These are phyloP conservation scores for Heliconius himera DNA, from an alignment of 1,140 invertebrate species.

Conservation along the genomic window DNA sequence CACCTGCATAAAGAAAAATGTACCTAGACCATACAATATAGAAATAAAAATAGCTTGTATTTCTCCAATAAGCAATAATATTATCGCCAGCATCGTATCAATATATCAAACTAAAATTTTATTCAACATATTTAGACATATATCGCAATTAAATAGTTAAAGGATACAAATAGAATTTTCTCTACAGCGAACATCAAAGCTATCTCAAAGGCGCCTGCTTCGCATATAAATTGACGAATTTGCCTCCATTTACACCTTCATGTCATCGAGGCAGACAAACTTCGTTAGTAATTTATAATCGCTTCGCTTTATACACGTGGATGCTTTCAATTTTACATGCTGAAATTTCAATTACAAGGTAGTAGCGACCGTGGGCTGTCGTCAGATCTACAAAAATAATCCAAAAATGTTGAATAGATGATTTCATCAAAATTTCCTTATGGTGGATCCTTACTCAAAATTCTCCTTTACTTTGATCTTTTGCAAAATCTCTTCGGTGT, in stretches of 20 bases:
- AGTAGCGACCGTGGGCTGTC: background rate
- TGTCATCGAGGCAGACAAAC: slow-evolving; percentile 60
- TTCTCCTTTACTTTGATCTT: background rate
- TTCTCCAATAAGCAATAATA: background rate
- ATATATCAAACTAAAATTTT: background rate
- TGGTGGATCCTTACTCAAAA: background rate
- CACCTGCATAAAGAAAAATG: background rate
- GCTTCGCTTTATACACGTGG: slow-evolving; percentile 63
- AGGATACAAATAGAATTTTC: slow-evolving; percentile 66
- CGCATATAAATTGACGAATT: slow-evolving; percentile 81
- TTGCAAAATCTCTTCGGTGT: background rate
- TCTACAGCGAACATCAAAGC: slow-evolving; percentile 57
- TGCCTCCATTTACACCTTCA: slow-evolving; percentile 77
- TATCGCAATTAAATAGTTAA: slow-evolving; percentile 31
- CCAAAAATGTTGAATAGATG: background rate
- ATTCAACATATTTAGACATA: slow-evolving; percentile 4
- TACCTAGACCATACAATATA: too few species aligned
- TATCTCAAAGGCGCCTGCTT: slow-evolving; percentile 74
- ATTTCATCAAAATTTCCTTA: background rate
- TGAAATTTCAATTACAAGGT: slow-evolving; percentile 24
- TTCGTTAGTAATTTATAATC: slow-evolving; percentile 76
- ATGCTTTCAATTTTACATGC: slow-evolving; percentile 46
- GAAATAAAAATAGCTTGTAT: background rate
- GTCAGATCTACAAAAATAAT: background rate
- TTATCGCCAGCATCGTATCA: background rate